These are phyloP conservation scores for Polydrusus pterygomalis DNA, from an alignment of 2,888 invertebrate genomes.

Conservation along the genomic window DNA sequence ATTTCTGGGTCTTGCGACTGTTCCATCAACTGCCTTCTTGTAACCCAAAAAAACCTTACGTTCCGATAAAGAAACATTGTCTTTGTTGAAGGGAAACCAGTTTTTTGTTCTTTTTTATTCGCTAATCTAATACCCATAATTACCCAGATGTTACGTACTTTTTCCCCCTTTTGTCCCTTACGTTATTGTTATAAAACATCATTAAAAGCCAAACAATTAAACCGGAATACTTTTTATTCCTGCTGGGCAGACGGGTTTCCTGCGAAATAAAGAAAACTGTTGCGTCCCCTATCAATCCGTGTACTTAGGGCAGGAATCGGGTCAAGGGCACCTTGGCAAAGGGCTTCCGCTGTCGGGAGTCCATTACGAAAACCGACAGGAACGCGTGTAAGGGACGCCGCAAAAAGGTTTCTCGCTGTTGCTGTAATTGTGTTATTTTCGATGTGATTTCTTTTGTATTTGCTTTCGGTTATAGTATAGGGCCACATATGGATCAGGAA, in stretches of 20 bases:
- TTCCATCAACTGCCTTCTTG: too few species aligned
- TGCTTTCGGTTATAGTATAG: not conserved
- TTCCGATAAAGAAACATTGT: too few species aligned
- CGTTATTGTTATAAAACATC: conserved; percentile 8
- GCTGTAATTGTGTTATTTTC: conserved; percentile 3
- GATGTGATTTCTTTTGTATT: conserved; percentile 1
- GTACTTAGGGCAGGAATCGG: conserved; percentile 27
- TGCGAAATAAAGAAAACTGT: conserved; percentile 35
- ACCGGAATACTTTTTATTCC: conserved; percentile 27
- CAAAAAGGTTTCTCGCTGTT: conserved; percentile 15
- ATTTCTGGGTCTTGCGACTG: too few species aligned
- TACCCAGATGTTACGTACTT: conserved; percentile 2
- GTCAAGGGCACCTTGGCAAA: conserved; percentile 22
- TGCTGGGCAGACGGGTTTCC: conserved; percentile 27
- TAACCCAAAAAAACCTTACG: too few species aligned
- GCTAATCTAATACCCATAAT: not conserved
- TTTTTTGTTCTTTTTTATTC: not conserved
- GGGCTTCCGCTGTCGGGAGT: conserved; percentile 29
- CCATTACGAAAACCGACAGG: conserved; percentile 9
- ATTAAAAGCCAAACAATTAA: conserved; percentile 14
- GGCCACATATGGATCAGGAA: too few species aligned
- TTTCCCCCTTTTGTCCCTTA: not conserved
- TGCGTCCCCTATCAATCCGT: conserved; percentile 24
- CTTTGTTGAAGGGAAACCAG: not conserved
- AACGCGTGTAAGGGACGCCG: conserved; percentile 6